Evolutionary conservation across 2,113 vertebrate genomes (phyloP), one percentile per base, ranked within the genome.

Genomic region (Eidolon helvum): DNA sequence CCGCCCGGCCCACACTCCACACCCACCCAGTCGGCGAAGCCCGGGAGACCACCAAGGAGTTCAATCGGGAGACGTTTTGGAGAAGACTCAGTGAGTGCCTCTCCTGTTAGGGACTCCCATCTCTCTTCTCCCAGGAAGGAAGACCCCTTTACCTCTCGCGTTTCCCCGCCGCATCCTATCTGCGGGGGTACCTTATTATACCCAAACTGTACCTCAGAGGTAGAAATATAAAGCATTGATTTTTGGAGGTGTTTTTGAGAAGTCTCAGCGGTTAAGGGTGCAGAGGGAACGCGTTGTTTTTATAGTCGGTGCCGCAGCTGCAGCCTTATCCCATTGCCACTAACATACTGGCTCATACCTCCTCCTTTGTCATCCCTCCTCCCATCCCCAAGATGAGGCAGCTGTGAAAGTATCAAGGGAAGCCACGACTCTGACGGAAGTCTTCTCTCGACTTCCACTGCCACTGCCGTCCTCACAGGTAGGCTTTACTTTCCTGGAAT

Each of bases 341-440:
- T 83, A 59, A 90, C 74, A 4, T 26, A 3, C 7, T 28, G 59
- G n/a, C 53, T 40, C 28, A 35, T 28, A 57, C 57, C 35, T 0
- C 74, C 77, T 24, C 33, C 53, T 78, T 71, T 92, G 61, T 80
- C 94, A 24, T 38, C 65, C 77, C 16, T n/a, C 43, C 3, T 28
- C 24, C 71, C 40, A 50, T 50, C 59, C 26, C 26, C 6, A 97
- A 99, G 99, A 97, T 94, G 99, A 99, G 94, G 98, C 99, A 0
- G 99, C 99, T 50, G 98, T 98, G 92, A 95, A 96, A 0, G 98
- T 98, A 0, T 99, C 99, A 0, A 98, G 99, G 87, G 99, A 99
- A 98, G 99, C 99, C 90, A 99, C 99, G 1, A 99, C 99, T 96
- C 98, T 99, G 95, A 99, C 99, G 38, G 93, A 99, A 85, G 99